A percentile compares a stretch with the other conserved stretches of the same genome.
These are phyloP conservation scores for Thera britannica DNA, from an alignment of 2,888 invertebrate species.

Conservation along the genomic window DNA sequence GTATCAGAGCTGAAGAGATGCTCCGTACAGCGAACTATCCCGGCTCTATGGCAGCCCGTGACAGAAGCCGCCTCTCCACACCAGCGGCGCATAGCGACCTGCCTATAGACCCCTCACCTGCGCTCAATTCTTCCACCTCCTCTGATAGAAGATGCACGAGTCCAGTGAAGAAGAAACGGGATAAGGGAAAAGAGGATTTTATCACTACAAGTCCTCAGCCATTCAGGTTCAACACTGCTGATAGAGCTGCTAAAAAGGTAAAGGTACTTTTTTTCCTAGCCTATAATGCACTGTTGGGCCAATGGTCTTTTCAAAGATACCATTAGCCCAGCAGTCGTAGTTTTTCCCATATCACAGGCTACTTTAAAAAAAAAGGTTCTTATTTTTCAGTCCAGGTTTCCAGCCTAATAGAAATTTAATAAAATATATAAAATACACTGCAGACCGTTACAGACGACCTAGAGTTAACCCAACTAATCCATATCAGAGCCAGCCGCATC, in stretches of 20 bases:
- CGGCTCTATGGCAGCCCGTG: slow-evolving; percentile 88
- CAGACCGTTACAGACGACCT: too few relatives aligned
- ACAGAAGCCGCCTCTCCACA: slow-evolving; percentile 77
- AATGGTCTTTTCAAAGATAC: too few relatives aligned
- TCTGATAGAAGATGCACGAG: slow-evolving; percentile 66
- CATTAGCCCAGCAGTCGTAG: too few relatives aligned
- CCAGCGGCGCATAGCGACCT: slow-evolving; percentile 79
- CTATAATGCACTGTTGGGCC: background rate
- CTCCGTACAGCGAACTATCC: slow-evolving; percentile 87
- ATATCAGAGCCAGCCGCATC: too few relatives aligned
- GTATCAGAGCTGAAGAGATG: slow-evolving; percentile 89
- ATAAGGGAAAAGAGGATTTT: slow-evolving; percentile 73
- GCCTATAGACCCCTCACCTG: slow-evolving; percentile 76
- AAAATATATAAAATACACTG: too few relatives aligned
- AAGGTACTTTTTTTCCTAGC: slow-evolving; percentile 3
- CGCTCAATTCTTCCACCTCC: slow-evolving; percentile 63
- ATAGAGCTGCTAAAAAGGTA: slow-evolving; percentile 75
- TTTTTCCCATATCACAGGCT: too few relatives aligned
- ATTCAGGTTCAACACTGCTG: slow-evolving; percentile 81
- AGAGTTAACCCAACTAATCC: too few relatives aligned
- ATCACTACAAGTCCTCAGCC: slow-evolving; percentile 82
- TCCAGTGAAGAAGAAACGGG: slow-evolving; percentile 68
- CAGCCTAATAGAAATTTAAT: too few relatives aligned
- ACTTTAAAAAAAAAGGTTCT: too few relatives aligned
- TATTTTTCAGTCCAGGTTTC: too few relatives aligned